phyloP scores from a whole-genome alignment of 2,888 invertebrate species.

The Xestia sexstrigata region DNA sequence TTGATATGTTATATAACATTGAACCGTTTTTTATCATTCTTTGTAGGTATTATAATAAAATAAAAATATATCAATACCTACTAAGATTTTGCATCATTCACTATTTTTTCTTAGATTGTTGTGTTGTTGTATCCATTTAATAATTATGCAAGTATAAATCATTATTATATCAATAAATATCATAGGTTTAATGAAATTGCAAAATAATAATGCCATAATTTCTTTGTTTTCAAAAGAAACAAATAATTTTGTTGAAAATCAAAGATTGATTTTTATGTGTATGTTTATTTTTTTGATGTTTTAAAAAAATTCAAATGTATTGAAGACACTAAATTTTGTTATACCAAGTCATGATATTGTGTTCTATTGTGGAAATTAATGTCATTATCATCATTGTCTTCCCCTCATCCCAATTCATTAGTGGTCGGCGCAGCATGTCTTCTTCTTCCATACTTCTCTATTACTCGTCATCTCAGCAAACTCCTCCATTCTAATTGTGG shows the following conservation, averaged over 20 bases:
- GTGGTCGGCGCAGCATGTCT: not conserved
- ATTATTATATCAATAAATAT: not conserved
- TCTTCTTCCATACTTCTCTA: not conserved
- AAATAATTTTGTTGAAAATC: not conserved
- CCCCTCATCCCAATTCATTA: not conserved
- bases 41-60: constrained; percentile 18
- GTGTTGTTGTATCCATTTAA: constrained; percentile 39
- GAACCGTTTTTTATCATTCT: constrained; percentile 20
- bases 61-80: constrained; percentile 35
- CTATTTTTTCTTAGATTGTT: constrained; percentile 27
- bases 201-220: not conserved
- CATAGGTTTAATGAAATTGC: not conserved
- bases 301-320: not conserved
- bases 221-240: not conserved
- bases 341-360: no score
- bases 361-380: not conserved
- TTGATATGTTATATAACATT: constrained; percentile 5
- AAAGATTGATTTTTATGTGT: not conserved
- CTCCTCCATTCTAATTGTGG: no score
- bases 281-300: not conserved
- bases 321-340: not conserved
- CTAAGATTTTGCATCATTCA: constrained; percentile 9
- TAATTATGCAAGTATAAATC: constrained; percentile 21
- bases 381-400: not conserved
- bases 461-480: not conserved